Evolutionary conservation across 2,113 vertebrate species (phyloP), one percentile per base, ranked within the genome.

Genomic region (Cnemophilus loriae): DNA sequence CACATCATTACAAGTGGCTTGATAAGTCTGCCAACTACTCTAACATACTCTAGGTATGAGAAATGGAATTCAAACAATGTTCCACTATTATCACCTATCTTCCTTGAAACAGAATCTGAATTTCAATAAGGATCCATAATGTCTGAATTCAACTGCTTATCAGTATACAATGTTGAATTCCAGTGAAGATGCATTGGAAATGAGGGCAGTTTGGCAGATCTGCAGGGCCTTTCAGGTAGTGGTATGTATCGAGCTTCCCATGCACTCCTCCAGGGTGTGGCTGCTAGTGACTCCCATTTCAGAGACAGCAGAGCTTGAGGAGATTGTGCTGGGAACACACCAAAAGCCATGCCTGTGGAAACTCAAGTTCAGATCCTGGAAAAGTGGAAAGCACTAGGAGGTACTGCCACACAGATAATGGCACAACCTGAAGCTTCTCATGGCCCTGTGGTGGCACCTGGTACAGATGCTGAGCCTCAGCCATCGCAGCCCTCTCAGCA

Each of bases 401-500:
- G 12, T 78, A 32, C 6, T 49, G 37, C 35, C 1, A 3, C 35
- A 42, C 0, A 4, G 12, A 16, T 60, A 35, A 55, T 1, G 2
- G 39, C 56, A 49, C 1, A 15, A 7, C 16, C 5, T 2, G 1
- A 32, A 32, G 42, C 32, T 74, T 61, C 56, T 70, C 67, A 37
- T 0, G 4, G 55, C 26, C 17, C 10, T 39, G 39, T 1, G 2
- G 17, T 16, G 21, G 32, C 47, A 74, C 56, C 17, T 53, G 28
- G 23, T 70, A 32, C 49, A 61, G 55, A 70, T 13, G 41, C 35
- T 22, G 23, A 41, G 18, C 33, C n/a, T 50, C 23, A 19, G 69
- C 30, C 8, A 4, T 3, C 0, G 0, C 1, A 2, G 37, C 3
- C 7, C 15, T 10, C 73, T 59, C 80, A 81, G 57, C 33, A 87